phyloP scores from a whole-genome alignment of 2,113 vertebrate genomes.

The Cheilinus undulatus region DNA sequence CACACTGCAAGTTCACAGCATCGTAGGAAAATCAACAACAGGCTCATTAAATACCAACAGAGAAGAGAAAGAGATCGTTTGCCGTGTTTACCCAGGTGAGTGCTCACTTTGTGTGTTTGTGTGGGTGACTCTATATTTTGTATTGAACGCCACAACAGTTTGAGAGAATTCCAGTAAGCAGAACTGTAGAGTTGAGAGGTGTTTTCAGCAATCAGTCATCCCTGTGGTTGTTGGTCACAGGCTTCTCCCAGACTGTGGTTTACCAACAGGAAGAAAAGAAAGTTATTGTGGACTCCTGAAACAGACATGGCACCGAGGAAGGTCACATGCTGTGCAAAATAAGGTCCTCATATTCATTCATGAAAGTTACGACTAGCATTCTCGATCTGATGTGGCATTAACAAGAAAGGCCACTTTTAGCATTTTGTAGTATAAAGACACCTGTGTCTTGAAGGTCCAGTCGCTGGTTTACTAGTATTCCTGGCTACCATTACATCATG shows the following conservation, averaged over 20 bases:
- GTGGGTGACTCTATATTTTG: conserved; percentile 10
- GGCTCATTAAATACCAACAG: conserved; percentile 30
- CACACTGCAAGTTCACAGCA: conserved; percentile 34
- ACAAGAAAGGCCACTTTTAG: no score
- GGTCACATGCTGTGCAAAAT: conserved; percentile 24
- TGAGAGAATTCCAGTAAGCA: conserved; percentile 50
- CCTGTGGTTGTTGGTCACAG: conserved; percentile 35
- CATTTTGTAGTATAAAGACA: no score
- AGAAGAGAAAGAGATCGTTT: conserved; percentile 13
- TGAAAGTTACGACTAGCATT: no score
- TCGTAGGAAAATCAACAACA: conserved; percentile 23
- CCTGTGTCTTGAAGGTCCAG: no score
- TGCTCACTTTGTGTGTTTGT: not conserved
- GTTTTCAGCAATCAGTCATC: conserved; percentile 47
- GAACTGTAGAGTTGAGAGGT: conserved; percentile 42
- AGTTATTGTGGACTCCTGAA: conserved; percentile 34
- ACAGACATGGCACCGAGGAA: conserved; percentile 22
- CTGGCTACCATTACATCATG: no score
- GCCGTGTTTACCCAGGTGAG: conserved; percentile 9
- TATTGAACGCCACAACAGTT: no score
- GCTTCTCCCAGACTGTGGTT: conserved; percentile 53
- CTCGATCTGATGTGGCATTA: no score
- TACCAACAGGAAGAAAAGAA: conserved; percentile 49
- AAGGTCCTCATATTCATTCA: no score
- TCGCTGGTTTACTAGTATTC: no score